A percentile compares a stretch with the other conserved stretches of the same genome.
These are phyloP conservation scores for Arctia plantaginis DNA, from an alignment of 2,888 invertebrate genomes.

Conservation along the genomic window DNA sequence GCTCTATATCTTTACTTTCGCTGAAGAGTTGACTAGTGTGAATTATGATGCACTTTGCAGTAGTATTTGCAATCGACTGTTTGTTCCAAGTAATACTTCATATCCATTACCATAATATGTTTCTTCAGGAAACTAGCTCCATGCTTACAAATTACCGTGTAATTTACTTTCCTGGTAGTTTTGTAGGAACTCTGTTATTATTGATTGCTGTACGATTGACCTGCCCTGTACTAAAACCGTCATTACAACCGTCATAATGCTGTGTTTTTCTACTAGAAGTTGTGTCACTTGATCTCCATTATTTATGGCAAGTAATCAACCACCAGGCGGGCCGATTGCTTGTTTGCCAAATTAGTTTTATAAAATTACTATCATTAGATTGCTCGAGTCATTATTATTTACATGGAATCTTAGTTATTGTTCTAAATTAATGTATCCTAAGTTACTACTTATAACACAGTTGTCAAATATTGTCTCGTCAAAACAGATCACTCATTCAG, in stretches of 20 bases:
- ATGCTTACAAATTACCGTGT: constrained; percentile 3
- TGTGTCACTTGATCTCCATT: background rate
- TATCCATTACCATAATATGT: constrained; percentile 50
- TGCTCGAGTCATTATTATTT: too few relatives aligned
- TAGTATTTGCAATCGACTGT: constrained; percentile 54
- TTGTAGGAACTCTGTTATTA: constrained; percentile 1
- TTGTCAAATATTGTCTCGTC: background rate
- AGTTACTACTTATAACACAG: too few relatives aligned
- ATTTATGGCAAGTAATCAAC: constrained; percentile 21
- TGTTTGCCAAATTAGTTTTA: too few relatives aligned
- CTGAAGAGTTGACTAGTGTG: constrained; percentile 50
- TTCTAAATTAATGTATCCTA: too few relatives aligned
- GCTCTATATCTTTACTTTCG: constrained; percentile 50
- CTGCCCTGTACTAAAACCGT: background rate
- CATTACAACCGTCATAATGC: background rate
- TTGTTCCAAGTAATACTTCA: constrained; percentile 51
- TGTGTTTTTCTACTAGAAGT: background rate
- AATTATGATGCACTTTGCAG: constrained; percentile 59
- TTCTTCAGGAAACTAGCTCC: constrained; percentile 20
- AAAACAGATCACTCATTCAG: background rate
- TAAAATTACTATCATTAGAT: too few relatives aligned
- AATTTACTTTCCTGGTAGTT: constrained; percentile 6
- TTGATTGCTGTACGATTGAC: background rate
- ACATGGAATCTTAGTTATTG: too few relatives aligned
- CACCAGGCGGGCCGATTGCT: too few relatives aligned